A percentile compares a stretch with the other conserved stretches of the same genome.
Conservation (phyloP, 1,140 invertebrate genomes). For the Cydia strobilella region DNA sequence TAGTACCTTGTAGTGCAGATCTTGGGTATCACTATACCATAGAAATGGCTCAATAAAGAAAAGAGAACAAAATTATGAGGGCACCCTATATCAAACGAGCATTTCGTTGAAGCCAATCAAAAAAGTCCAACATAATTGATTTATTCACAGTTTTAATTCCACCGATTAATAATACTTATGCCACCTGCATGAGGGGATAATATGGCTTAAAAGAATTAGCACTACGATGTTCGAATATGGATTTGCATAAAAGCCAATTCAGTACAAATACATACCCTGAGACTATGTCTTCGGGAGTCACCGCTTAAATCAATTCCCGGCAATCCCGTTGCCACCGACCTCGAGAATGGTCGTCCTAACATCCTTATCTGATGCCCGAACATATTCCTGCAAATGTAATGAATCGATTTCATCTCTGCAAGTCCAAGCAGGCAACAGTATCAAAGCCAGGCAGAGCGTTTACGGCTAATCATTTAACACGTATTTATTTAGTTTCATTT, state of each 20-base stretch:
- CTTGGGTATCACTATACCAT: too few species aligned
- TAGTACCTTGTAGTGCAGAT: too few species aligned
- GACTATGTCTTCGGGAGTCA: constrained; percentile 71
- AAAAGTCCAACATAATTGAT: too few species aligned
- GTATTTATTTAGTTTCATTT: constrained; percentile 2
- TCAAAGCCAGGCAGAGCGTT: constrained; percentile 66
- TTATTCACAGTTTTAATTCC: too few species aligned
- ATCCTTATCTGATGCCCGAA: constrained; percentile 76
- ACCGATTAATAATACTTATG: too few species aligned
- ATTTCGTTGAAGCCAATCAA: too few species aligned
- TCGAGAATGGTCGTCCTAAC: constrained; percentile 75
- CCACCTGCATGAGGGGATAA: too few species aligned
- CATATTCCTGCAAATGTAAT: constrained; percentile 68
- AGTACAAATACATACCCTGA: constrained; percentile 56
- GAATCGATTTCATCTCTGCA: constrained; percentile 39
- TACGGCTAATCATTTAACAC: constrained; percentile 18
- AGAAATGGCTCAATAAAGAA: too few species aligned
- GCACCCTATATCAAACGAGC: too few species aligned
- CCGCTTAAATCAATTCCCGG: constrained; percentile 72
- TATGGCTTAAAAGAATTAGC: too few species aligned
- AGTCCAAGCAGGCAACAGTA: not conserved
- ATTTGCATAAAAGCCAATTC: not conserved
- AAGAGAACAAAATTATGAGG: too few species aligned
- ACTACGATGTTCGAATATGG: too few species aligned
- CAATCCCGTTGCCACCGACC: constrained; percentile 72